Conservation (phyloP, 1,140 invertebrate species). For the Neodiprion pinetum region DNA sequence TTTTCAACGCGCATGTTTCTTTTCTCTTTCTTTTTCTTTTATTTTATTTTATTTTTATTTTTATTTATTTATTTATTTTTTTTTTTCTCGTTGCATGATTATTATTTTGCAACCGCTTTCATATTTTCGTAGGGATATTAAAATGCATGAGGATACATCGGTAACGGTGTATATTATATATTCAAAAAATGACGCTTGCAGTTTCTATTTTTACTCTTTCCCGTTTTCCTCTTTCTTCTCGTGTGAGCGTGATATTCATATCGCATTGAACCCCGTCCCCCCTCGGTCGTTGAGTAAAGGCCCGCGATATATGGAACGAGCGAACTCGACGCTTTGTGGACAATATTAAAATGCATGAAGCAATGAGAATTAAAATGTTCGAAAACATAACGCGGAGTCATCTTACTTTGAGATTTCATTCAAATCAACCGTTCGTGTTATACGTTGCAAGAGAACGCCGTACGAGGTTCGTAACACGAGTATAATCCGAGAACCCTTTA, state of each 20-base stretch:
- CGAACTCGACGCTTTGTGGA: conserved; percentile 27
- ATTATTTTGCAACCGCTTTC: conserved; percentile 6
- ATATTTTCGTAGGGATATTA: conserved; percentile 13
- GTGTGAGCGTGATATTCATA: conserved; percentile 27
- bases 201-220: not conserved
- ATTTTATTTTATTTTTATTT: not conserved
- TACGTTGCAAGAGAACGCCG: too few species aligned
- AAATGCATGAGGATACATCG: not conserved
- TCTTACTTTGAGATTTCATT: not conserved
- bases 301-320: not conserved
- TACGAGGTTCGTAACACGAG: too few species aligned
- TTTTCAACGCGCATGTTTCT: not conserved
- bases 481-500: too few species aligned
- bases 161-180: conserved; percentile 16
- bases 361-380: not conserved
- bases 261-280: conserved; percentile 28
- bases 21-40: not conserved
- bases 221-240: not conserved
- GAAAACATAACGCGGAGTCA: not conserved
- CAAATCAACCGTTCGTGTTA: too few species aligned
- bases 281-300: conserved; percentile 15
- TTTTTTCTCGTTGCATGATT: conserved; percentile 9
- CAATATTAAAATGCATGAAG: conserved; percentile 56
- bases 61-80: conserved; percentile 43
- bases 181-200: conserved; percentile 8